phyloP scores from a whole-genome alignment of 2,888 invertebrate species.

The Drosophila trichaetosa region DNA sequence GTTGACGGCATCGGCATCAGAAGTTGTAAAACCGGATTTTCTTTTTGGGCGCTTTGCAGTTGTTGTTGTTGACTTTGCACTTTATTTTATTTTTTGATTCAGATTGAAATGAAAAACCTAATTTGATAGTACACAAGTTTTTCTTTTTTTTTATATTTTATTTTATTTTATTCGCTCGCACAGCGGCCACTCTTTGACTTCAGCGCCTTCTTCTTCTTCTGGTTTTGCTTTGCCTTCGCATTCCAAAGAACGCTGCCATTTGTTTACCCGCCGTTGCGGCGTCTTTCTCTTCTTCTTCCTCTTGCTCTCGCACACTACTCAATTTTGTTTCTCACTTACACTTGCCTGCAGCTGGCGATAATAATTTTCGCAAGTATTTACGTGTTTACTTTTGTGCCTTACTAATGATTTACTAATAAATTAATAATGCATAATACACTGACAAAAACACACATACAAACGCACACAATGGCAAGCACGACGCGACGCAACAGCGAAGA shows the following conservation, averaged over 20 bases:
- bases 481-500: conserved; percentile 16
- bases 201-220: conserved; percentile 14
- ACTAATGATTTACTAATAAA: conserved; percentile 60
- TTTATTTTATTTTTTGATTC: conserved; percentile 55
- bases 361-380: conserved; percentile 61
- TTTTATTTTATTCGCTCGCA: conserved; percentile 24
- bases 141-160: conserved; percentile 8
- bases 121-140: conserved; percentile 47
- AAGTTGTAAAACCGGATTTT: conserved; percentile 82
- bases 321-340: conserved; percentile 59
- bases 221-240: conserved; percentile 45
- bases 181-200: conserved; percentile 21
- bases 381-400: conserved; percentile 50
- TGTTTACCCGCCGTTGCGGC: conserved; percentile 64
- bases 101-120: conserved; percentile 60
- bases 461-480: conserved; percentile 24
- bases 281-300: conserved; percentile 39
- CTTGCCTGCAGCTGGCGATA: conserved; percentile 63
- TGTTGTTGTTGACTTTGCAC: conserved; percentile 73
- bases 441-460: conserved; percentile 23
- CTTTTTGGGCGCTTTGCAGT: conserved; percentile 69
- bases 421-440: conserved; percentile 54
- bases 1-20: conserved; percentile 35
- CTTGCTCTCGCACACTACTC: conserved; percentile 11
- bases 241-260: conserved; percentile 64